Percentiles rank a stretch among this genome's conserved stretches.
These are phyloP conservation scores for Charadrius vociferus DNA, from an alignment of 2,113 vertebrate species.

Conservation along the genomic window DNA sequence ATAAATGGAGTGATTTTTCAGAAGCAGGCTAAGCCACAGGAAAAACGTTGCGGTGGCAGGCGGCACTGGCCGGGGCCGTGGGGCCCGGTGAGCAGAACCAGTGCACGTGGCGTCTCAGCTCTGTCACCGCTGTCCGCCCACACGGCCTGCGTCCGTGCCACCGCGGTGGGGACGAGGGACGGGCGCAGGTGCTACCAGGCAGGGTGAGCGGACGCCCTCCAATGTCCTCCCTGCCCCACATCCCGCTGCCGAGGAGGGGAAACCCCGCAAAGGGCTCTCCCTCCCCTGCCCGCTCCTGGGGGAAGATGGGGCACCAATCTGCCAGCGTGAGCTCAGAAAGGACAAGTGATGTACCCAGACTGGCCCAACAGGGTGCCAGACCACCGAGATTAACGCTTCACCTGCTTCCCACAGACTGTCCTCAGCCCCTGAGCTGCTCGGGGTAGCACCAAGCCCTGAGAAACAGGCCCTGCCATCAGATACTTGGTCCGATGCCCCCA, in stretches of 20 bases:
- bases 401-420: background rate
- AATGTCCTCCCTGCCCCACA: background rate
- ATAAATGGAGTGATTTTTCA: background rate
- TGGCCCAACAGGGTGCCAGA: background rate
- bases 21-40: background rate
- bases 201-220: background rate
- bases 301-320: background rate
- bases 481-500: background rate
- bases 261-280: background rate
- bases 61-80: rapidly evolving
- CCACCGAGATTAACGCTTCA: background rate
- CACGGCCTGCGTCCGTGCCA: rapidly evolving
- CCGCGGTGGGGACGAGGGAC: background rate
- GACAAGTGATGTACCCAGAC: background rate
- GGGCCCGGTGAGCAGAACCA: background rate
- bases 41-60: background rate
- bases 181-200: background rate
- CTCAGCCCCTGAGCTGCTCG: background rate
- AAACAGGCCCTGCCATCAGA: background rate
- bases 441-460: background rate
- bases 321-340: background rate
- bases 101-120: background rate
- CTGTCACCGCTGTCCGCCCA: background rate
- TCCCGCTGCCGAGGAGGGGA: background rate
- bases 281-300: background rate